Evolutionary conservation across 2,888 invertebrate species (phyloP), one percentile per base, ranked within the genome.

Genomic region (Chalcis sispes): DNA sequence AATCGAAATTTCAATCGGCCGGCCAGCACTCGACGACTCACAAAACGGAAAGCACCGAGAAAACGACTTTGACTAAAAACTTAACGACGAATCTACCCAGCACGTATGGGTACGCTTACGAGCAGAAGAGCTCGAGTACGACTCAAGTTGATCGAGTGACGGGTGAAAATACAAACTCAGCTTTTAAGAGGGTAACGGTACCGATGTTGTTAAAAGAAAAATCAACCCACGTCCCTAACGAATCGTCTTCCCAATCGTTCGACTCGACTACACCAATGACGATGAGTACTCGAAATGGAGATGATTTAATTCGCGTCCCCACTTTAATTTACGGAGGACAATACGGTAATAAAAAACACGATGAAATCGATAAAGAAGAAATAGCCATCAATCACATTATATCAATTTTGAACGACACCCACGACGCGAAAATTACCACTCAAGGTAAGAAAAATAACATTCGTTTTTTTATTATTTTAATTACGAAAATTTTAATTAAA

Each of bases 371-470:
- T 72, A 83, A 86, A 66, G 84, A 89, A 79, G 83, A 89, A 79
- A 84, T 89, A 70, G 88, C 89, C 2, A 90, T 90, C 52, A 89
- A 89, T 79, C 90, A 90, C 48, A 90, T 90, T 13, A 85, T 90
- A 36, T 89, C 89, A 0, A 87, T 90, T 61, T 80, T 90, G 18
- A 89, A 90, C 58, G 86, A 89, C 20, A 89, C 88, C 3, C 84
- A 84, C 4, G 83, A 85, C 1, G 84, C 83, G 1, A 81, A 83
- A 64, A 66, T 82, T 5, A 83, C 84, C 0, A 79, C 83, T 0
- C 81, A 81, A 61, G 80, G 81, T 72, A 72, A 75, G 64, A 48
- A 56, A 18, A 52, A 48, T 8, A 40, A n/a, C n/a, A 46, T 18
- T n/a, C 5, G 20, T 13, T 13, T n/a, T n/a, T n/a, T n/a, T n/a